Evolutionary conservation across 37 sponge, comb jelly and placozoan genomes (phyloP).

Genomic region (Tethya wilhelma): DNA sequence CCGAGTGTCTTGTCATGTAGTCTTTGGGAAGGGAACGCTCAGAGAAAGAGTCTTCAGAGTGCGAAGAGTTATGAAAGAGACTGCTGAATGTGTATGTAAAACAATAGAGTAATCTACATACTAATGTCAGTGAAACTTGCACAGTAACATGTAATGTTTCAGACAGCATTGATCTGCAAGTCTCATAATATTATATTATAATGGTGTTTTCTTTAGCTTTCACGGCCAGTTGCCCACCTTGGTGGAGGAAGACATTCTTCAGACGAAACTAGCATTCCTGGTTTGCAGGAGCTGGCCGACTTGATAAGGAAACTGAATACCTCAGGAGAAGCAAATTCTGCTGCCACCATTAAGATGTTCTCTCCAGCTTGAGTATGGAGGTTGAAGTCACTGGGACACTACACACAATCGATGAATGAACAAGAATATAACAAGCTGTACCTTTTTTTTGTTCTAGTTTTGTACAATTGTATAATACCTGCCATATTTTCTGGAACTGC

Average conservation of each 20-base stretch:
- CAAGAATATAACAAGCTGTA: background rate
- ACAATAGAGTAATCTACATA: too few species aligned
- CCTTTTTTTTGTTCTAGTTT: background rate
- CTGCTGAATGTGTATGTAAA: background rate
- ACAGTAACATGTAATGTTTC: too few species aligned
- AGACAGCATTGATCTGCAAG: too few species aligned
- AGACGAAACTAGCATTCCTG: slow-evolving; percentile 1
- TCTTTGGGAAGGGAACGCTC: background rate
- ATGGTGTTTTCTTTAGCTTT: too few species aligned
- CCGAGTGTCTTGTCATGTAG: too few species aligned
- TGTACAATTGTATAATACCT: slow-evolving; percentile 9
- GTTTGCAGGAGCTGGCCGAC: slow-evolving; percentile 6
- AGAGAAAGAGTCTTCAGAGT: background rate
- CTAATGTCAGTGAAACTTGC: too few species aligned
- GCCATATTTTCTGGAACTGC: slow-evolving; percentile 31
- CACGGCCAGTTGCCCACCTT: too few species aligned
- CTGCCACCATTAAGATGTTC: slow-evolving; percentile 71
- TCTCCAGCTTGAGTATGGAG: slow-evolving; percentile 29
- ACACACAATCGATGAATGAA: too few species aligned
- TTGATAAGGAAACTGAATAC: slow-evolving; percentile 57
- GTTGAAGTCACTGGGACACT: slow-evolving; percentile 80
- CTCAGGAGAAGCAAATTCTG: slow-evolving; percentile 46
- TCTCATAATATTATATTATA: too few species aligned
- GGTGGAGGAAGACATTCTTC: too few species aligned
- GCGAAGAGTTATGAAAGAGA: background rate